Base-by-base conservation (phyloP, 2,113 vertebrate species). In the Machaerirhynchus nigripectus region DNA sequence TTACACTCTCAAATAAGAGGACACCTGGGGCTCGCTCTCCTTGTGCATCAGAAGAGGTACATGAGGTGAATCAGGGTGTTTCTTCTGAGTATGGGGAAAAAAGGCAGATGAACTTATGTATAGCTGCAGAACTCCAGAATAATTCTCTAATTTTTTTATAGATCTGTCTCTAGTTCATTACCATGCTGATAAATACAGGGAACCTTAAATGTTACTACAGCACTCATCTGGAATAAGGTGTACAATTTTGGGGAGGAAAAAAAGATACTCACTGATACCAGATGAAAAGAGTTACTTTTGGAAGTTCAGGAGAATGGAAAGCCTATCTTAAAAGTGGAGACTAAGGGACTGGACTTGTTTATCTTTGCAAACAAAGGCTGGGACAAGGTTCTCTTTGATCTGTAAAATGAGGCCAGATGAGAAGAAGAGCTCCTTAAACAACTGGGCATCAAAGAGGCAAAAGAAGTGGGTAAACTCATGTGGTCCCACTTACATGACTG, bases 261-360 rank as follows among this genome's bases (percentile, higher is more conserved):
- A 60, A 26, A 65, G 27, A 21, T 3, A 75, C 49, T 87, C 19
- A 28, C 13, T 63, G 63, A 49, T 61, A 79, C 1, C 4, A 40
- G 21, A 8, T 60, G 49, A 89, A 91, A 94, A 93, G 26, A 28
- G 30, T 50, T 84, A 24, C 26, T 61, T 88, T 46, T 57, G 68
- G 56, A 70, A 77, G 30, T 37, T 78, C 23, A 30, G 44, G 47
- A 71, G 84, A 93, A 75, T 57, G n/a, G 39, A 82, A 79, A 87
- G 28, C 69, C 67, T 93, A 68, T 95, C 91, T 96, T 79, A 50
- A 60, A 81, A 87, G 69, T n/a, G 70, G 91, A 89, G 91, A 94
- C 87, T 68, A 42, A 79, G 79, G 28, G 70, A 50, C 77, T 82
- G 10, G 30, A 12, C 27, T 71, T 95, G 74, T 81, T 95, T 93